phyloP scores from a whole-genome alignment of 2,888 invertebrate genomes.

The Brachycybe producta region DNA sequence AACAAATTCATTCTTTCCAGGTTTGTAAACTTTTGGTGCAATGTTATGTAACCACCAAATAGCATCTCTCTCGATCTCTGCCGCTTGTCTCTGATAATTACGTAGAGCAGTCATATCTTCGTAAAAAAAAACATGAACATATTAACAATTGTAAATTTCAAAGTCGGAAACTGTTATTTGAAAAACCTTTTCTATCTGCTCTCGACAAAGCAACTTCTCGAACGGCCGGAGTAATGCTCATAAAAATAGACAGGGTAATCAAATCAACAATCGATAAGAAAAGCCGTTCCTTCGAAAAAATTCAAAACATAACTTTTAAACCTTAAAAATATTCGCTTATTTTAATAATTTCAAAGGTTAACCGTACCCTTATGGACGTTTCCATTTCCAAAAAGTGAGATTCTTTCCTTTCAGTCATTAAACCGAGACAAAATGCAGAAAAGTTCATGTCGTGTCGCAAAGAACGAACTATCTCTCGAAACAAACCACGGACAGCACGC shows the following conservation, averaged over 20 bases:
- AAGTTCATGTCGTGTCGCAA: slow-evolving; percentile 69
- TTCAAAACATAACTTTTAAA: slow-evolving; percentile 1
- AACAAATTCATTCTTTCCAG: slow-evolving; percentile 56
- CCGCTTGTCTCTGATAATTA: slow-evolving; percentile 38
- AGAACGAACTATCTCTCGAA: slow-evolving; percentile 77
- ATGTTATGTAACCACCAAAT: slow-evolving; percentile 77
- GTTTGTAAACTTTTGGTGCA: slow-evolving; percentile 58
- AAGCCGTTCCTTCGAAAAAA: slow-evolving; percentile 59
- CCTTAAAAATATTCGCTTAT: too few relatives aligned
- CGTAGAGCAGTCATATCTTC: slow-evolving; percentile 33
- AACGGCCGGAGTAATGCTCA: slow-evolving; percentile 62
- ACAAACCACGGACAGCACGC: slow-evolving; percentile 65
- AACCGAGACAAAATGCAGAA: slow-evolving; percentile 59
- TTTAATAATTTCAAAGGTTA: background rate
- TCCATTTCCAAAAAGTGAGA: slow-evolving; percentile 33
- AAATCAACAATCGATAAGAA: slow-evolving; percentile 73
- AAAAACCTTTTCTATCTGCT: slow-evolving; percentile 34
- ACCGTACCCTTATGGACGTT: slow-evolving; percentile 26
- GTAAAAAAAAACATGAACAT: background rate
- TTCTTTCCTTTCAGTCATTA: slow-evolving; percentile 44
- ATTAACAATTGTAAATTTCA: too few relatives aligned
- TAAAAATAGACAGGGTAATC: slow-evolving; percentile 67
- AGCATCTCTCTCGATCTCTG: slow-evolving; percentile 65
- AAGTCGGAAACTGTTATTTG: background rate
- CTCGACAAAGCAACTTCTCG: slow-evolving; percentile 45